These are phyloP conservation scores for Eciton burchellii DNA, from an alignment of 1,140 invertebrate species.

Conservation along the genomic window DNA sequence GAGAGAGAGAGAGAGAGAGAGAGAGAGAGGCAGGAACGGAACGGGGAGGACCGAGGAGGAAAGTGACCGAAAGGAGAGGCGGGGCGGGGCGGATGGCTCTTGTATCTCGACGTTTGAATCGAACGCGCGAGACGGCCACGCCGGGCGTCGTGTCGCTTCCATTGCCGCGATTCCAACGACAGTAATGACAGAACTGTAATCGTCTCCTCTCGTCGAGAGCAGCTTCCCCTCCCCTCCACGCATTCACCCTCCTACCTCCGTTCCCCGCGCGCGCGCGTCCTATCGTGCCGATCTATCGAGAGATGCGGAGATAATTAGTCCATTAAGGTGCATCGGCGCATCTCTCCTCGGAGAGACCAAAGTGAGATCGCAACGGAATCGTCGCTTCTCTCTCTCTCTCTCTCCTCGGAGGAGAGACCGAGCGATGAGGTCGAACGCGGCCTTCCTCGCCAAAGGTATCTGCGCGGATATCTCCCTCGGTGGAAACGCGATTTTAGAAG, in stretches of 20 bases:
- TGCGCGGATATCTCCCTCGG: too few relatives aligned
- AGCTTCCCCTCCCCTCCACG: neutral
- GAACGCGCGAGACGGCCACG: conserved; percentile 62
- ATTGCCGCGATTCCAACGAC: conserved; percentile 56
- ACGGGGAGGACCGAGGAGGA: neutral
- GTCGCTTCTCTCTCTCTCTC: conserved; percentile 7
- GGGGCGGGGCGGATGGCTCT: conserved; percentile 43
- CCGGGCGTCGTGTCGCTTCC: conserved; percentile 34
- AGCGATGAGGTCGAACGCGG: neutral
- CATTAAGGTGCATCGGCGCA: conserved; percentile 8
- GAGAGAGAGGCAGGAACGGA: conserved; percentile 1
- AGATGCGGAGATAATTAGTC: conserved; percentile 53
- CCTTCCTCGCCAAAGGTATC: too few relatives aligned
- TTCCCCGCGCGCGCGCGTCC: neutral
- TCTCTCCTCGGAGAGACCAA: conserved; percentile 23
- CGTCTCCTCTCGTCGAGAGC: neutral
- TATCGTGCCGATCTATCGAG: conserved; percentile 31
- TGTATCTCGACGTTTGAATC: conserved; percentile 78
- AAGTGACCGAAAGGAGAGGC: conserved; percentile 14
- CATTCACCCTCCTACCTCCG: neutral
- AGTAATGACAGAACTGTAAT: conserved; percentile 71
- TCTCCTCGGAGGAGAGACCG: neutral
- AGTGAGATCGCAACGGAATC: conserved; percentile 34
- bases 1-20: conserved; percentile 12
- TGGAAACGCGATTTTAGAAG: too few relatives aligned